Evolutionary conservation across 1,140 invertebrate species (phyloP).

Genomic region (Belonocnema kinseyi): DNA sequence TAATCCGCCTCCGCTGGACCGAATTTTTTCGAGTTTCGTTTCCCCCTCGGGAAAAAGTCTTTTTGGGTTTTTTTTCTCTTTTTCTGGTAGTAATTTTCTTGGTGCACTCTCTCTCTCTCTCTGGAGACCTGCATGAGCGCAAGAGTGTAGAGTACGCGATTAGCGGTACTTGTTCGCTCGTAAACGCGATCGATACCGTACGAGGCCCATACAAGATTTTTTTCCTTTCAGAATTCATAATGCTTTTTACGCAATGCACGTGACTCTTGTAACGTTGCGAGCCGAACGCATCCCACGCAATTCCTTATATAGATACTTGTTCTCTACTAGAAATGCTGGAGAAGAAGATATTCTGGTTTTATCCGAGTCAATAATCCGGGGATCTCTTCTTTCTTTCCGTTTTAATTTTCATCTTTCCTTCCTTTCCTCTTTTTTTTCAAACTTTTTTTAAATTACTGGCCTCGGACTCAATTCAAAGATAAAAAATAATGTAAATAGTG

Average conservation of each 20-base stretch:
- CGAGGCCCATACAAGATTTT: slow-evolving; percentile 38
- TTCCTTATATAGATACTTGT: neutral
- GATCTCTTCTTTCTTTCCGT: no score
- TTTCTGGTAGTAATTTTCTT: slow-evolving; percentile 1
- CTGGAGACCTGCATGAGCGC: slow-evolving; percentile 9
- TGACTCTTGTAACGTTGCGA: slow-evolving; percentile 11
- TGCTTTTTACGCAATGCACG: slow-evolving; percentile 45
- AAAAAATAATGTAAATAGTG: no score
- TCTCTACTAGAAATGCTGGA: neutral
- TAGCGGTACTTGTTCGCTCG: slow-evolving; percentile 67
- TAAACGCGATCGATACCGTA: slow-evolving; percentile 62
- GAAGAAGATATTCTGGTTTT: neutral
- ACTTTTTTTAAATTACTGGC: no score
- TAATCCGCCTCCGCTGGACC: no score
- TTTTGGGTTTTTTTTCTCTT: slow-evolving; percentile 8
- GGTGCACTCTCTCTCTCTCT: neutral
- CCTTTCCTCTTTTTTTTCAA: no score
- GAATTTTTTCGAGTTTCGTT: no score
- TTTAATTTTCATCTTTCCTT: no score
- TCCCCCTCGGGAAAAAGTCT: no score
- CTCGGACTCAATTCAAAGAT: no score
- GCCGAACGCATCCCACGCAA: neutral
- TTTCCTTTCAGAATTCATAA: slow-evolving; percentile 56
- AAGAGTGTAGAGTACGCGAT: slow-evolving; percentile 40
- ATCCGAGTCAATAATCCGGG: slow-evolving; percentile 6